Base-by-base conservation (phyloP, 2,113 vertebrate genomes). In the Oplegnathus fasciatus region DNA sequence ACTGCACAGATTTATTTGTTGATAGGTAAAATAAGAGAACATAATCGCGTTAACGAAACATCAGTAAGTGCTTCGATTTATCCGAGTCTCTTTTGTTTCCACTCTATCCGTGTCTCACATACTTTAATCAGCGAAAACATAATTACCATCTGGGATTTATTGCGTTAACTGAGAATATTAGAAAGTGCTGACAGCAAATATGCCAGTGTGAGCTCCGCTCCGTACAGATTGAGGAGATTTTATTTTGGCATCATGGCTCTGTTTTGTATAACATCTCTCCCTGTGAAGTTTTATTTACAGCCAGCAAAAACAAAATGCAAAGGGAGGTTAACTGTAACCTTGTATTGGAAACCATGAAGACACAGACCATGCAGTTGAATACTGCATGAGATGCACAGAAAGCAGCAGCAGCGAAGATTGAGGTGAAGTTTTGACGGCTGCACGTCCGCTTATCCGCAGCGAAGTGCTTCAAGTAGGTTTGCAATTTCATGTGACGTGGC, bases 91-190 rank as follows among this genome's bases (percentile, higher is more conserved):
- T 9, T 68, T 65, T 65, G 46, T 58, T 64, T 80, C 46, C 26
- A 64, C 64, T 74, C 34, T 60, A 15, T 60, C 66, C n/a, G 61
- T 68, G 54, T 44, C 15, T 74, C 15, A 14, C 30, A 44, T 26
- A 65, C 65, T 68, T 88, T 65, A 78, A 85, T 80, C 64, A 65
- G 24, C 50, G 37, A 67, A 73, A 75, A 46, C 14, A 42, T 26
- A 54, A 82, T 69, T 37, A 50, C 28, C 76, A 83, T 77, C 61
- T 77, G 66, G 71, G 58, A 42, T 80, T 72, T 62, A 72, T 80
- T 37, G 61, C 1, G 3, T 37, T 57, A 42, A 75, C 6, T 75
- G 69, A 71, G 44, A 58, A 58, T 80, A 78, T 64, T 64, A 62
- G 22, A 73, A 76, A 69, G 26, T 54, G 75, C 34, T 84, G 82